Conservation (phyloP, 2,888 invertebrate species). For the Meloe dianella region DNA sequence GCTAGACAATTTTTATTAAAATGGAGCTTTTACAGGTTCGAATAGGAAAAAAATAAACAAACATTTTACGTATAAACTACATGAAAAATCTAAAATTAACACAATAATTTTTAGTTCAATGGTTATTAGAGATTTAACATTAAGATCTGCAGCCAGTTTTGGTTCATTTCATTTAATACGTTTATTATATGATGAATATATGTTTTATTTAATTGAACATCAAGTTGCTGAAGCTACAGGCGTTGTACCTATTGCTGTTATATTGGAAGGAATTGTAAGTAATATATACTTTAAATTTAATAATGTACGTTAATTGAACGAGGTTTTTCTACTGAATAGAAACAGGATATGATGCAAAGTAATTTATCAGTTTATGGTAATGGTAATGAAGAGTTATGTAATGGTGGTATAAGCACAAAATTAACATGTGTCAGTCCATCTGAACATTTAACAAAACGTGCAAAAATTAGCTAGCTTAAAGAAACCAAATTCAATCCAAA, state of each 20-base stretch:
- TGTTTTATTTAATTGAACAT: conserved; percentile 98
- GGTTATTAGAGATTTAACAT: conserved; percentile 95
- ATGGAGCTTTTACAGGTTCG: conserved; percentile 99
- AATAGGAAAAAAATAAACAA: too few relatives aligned
- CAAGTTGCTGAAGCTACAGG: conserved; percentile 90
- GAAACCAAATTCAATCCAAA: conserved; percentile 36
- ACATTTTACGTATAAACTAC: too few relatives aligned
- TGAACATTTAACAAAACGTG: conserved; percentile 55
- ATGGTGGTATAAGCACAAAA: conserved; percentile 47
- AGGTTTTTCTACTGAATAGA: conserved; percentile 49
- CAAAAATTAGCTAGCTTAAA: conserved; percentile 60
- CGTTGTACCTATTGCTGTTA: conserved; percentile 94
- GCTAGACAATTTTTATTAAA: conserved; percentile 93
- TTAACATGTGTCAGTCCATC: conserved; percentile 56
- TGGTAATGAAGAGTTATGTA: conserved; percentile 40
- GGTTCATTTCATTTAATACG: conserved; percentile 98
- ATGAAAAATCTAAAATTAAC: too few relatives aligned
- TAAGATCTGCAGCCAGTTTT: conserved; percentile 96
- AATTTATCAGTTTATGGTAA: conserved; percentile 54
- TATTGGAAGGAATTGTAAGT: conserved; percentile 72
- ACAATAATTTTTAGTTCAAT: conserved; percentile 89
- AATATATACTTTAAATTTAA: too few relatives aligned
- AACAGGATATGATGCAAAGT: conserved; percentile 56
- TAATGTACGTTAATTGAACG: too few relatives aligned
- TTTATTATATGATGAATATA: conserved; percentile 97